A percentile compares a stretch with the other conserved stretches of the same genome.
Evolutionary conservation across 2,888 invertebrate genomes (phyloP).

Genomic region (Lycia hirtaria): DNA sequence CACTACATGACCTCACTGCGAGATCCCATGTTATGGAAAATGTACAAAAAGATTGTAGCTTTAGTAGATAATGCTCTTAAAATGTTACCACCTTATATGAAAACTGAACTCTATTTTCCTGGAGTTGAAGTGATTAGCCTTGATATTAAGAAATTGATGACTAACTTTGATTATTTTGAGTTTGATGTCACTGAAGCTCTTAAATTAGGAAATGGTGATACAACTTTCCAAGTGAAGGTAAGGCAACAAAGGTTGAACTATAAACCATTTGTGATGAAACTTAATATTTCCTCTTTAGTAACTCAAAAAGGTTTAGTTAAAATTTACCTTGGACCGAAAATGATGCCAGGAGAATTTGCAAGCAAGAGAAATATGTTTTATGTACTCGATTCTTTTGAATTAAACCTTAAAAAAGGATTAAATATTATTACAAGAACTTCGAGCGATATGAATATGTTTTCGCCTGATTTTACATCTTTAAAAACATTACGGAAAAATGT

Average conservation of each 20-base stretch:
- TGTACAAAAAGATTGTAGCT: slow-evolving; percentile 86
- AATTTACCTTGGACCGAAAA: slow-evolving; percentile 89
- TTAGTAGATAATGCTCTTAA: slow-evolving; percentile 85
- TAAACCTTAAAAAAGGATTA: slow-evolving; percentile 85
- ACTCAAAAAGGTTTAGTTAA: slow-evolving; percentile 86
- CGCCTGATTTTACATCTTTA: slow-evolving; percentile 87
- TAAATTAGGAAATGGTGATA: slow-evolving; percentile 59
- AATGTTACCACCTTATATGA: slow-evolving; percentile 83
- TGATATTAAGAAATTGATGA: slow-evolving; percentile 87
- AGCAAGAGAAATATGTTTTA: slow-evolving; percentile 84
- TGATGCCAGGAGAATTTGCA: slow-evolving; percentile 83
- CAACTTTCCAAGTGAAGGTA: slow-evolving; percentile 72
- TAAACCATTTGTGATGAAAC: slow-evolving; percentile 88
- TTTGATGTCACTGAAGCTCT: slow-evolving; percentile 87
- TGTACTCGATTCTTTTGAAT: slow-evolving; percentile 85
- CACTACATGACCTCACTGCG: slow-evolving; percentile 87
- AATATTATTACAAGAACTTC: slow-evolving; percentile 88
- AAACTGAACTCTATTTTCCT: slow-evolving; percentile 85
- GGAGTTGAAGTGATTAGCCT: slow-evolving; percentile 87
- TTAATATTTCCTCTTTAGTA: slow-evolving; percentile 86
- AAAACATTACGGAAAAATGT: slow-evolving; percentile 86
- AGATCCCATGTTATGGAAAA: slow-evolving; percentile 89
- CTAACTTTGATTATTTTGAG: slow-evolving; percentile 88
- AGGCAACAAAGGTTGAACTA: slow-evolving; percentile 89
- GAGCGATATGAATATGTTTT: slow-evolving; percentile 84